Conservation (phyloP, 2,113 vertebrate genomes). For the Lamprologus callipterus region DNA sequence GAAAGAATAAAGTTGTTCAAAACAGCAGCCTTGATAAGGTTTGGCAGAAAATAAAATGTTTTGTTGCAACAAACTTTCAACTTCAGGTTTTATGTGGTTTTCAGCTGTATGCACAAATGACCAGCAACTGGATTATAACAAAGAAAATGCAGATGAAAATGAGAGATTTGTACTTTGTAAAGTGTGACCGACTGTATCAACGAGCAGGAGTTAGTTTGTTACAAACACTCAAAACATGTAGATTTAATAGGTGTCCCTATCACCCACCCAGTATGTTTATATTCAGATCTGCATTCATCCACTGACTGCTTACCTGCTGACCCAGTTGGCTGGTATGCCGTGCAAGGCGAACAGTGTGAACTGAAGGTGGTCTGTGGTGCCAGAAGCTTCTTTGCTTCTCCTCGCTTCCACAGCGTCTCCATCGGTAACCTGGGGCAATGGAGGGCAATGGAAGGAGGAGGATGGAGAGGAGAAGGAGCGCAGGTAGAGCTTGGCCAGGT, state of each 20-base stretch:
- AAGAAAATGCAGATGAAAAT: background rate
- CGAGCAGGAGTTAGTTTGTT: background rate
- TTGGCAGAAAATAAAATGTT: background rate
- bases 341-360: constrained; percentile 91
- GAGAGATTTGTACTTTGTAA: background rate
- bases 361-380: constrained; percentile 86
- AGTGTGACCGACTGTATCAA: background rate
- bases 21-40: background rate
- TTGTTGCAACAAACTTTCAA: background rate
- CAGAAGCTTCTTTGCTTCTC: constrained; percentile 79
- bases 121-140: background rate
- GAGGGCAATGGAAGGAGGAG: constrained; percentile 11
- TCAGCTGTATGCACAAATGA: background rate
- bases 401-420: constrained; percentile 11
- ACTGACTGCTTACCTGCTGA: constrained; percentile 78
- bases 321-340: constrained; percentile 84
- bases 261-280: background rate
- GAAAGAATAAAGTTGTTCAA: background rate
- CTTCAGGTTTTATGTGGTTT: background rate
- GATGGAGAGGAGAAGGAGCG: constrained; percentile 71
- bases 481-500: constrained; percentile 80
- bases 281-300: background rate
- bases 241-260: background rate
- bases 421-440: background rate
- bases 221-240: background rate